Evolutionary conservation across 2,888 invertebrate genomes (phyloP).

Genomic region (Philonicus albiceps): DNA sequence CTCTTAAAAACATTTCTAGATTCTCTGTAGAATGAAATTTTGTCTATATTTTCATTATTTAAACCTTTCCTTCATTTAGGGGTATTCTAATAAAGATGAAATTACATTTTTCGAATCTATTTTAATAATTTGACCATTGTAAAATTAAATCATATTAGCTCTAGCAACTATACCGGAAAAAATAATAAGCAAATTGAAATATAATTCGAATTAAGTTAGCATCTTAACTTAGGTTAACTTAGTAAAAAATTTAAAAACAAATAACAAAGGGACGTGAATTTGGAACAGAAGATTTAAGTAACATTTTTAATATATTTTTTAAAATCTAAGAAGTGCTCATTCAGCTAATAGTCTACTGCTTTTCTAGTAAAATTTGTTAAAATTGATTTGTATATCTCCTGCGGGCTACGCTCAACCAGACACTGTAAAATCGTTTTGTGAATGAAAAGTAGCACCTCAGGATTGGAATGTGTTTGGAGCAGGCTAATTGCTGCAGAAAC

Average conservation of each 20-base stretch:
- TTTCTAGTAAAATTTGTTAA: no score
- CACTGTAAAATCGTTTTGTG: background rate
- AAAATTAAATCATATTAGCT: background rate
- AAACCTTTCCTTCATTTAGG: background rate
- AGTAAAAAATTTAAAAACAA: no score
- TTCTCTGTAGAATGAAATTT: background rate
- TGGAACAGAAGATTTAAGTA: no score
- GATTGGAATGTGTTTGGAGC: background rate
- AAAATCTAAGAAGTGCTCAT: no score
- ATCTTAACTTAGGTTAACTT: no score
- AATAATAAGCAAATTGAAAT: no score
- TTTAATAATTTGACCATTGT: background rate
- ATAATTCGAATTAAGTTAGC: no score
- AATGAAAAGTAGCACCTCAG: background rate
- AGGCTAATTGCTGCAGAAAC: background rate
- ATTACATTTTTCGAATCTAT: background rate
- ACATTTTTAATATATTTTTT: no score
- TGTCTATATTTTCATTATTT: background rate
- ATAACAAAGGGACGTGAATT: no score
- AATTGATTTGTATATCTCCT: no score
- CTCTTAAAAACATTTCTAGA: background rate
- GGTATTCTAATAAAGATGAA: background rate
- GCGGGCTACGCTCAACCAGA: no score
- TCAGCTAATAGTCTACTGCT: no score
- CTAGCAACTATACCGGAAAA: background rate